These are phyloP conservation scores for Gymnobelideus leadbeateri DNA, from an alignment of 2,113 vertebrate species.

Conservation along the genomic window DNA sequence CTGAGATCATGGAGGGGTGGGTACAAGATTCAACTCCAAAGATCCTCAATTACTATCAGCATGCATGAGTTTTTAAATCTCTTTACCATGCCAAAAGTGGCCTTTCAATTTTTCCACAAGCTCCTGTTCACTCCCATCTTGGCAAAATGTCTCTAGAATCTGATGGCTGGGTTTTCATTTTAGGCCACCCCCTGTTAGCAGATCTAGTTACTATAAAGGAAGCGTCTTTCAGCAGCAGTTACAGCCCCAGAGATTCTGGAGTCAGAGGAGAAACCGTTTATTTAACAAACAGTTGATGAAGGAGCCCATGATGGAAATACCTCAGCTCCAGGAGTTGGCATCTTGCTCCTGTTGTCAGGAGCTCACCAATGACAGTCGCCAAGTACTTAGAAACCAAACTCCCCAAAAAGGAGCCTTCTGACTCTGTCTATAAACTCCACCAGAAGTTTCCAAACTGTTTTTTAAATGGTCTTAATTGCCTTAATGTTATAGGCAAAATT, in stretches of 20 bases:
- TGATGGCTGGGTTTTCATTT: constrained; percentile 59
- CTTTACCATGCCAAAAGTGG: background rate
- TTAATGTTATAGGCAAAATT: background rate
- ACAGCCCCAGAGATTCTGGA: background rate
- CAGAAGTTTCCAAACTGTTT: background rate
- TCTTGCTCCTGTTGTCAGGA: constrained; percentile 22
- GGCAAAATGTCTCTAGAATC: constrained; percentile 56
- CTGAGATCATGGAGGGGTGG: background rate
- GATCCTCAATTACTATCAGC: background rate
- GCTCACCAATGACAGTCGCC: background rate
- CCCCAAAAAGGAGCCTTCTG: background rate
- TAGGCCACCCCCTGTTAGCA: constrained; percentile 49
- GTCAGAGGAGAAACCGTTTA: constrained; percentile 59
- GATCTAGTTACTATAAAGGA: constrained; percentile 51
- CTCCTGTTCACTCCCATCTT: constrained; percentile 35
- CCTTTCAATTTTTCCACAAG: constrained; percentile 19
- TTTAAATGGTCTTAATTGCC: constrained; percentile 19
- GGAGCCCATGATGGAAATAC: constrained; percentile 44
- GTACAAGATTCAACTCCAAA: constrained; percentile 35
- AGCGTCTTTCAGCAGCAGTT: constrained; percentile 59
- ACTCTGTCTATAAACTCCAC: constrained; percentile 12
- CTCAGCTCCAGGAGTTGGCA: constrained; percentile 50
- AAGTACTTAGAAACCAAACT: background rate
- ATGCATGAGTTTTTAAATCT: background rate
- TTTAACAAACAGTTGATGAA: constrained; percentile 48